Evolutionary conservation across 2,888 invertebrate genomes (phyloP).

Genomic region (Neoitamus cyanurus): DNA sequence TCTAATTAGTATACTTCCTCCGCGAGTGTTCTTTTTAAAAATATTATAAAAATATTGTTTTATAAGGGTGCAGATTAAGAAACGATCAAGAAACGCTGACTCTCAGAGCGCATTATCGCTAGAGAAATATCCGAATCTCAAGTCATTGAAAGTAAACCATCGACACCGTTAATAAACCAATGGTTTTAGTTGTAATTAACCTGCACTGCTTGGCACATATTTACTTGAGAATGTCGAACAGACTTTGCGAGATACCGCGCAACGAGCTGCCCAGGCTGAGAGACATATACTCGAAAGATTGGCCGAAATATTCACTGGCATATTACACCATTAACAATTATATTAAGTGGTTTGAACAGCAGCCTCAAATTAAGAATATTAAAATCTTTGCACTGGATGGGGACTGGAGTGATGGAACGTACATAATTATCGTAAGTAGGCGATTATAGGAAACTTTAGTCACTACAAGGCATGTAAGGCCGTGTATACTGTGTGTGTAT

Average conservation of each 20-base stretch:
- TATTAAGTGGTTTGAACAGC: slow-evolving; percentile 57
- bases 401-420: slow-evolving; percentile 63
- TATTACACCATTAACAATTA: slow-evolving; percentile 55
- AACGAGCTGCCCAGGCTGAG: slow-evolving; percentile 51
- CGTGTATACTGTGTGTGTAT: too few relatives aligned
- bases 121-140: too few relatives aligned
- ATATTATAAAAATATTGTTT: too few relatives aligned
- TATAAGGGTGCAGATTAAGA: not conserved
- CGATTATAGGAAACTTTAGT: not conserved
- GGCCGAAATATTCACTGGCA: slow-evolving; percentile 53
- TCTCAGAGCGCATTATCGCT: not conserved
- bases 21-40: too few relatives aligned
- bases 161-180: not conserved
- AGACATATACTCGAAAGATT: slow-evolving; percentile 52
- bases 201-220: not conserved
- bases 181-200: not conserved
- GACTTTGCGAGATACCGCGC: slow-evolving; percentile 51
- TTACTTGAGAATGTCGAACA: not conserved
- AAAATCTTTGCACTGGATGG: slow-evolving; percentile 59
- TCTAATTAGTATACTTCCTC: too few relatives aligned
- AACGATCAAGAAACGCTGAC: not conserved
- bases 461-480: too few relatives aligned
- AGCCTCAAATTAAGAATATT: slow-evolving; percentile 53
- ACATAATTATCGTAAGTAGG: slow-evolving; percentile 58
- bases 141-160: too few relatives aligned